These are phyloP conservation scores for Cichladusa arquata DNA, from an alignment of 2,113 vertebrate species.

Conservation along the genomic window DNA sequence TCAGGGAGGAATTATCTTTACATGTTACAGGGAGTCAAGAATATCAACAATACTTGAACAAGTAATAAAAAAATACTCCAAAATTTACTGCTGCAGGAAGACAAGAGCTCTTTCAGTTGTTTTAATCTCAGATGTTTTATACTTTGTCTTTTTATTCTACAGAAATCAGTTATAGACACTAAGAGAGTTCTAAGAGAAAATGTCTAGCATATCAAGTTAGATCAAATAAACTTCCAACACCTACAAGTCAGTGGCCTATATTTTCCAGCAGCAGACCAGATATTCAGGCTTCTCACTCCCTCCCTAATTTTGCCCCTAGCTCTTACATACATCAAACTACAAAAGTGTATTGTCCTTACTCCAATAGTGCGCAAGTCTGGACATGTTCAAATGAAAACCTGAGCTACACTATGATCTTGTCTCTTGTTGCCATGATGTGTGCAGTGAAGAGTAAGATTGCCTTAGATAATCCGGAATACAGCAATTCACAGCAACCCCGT, in stretches of 20 bases:
- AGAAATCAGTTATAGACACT: not conserved
- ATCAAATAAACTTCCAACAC: not conserved
- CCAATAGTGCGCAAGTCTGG: not conserved
- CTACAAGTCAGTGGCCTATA: not conserved
- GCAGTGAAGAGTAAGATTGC: constrained; percentile 8
- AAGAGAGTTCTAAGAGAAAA: not conserved
- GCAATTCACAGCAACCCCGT: constrained; percentile 17
- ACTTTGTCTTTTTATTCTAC: not conserved
- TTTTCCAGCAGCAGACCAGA: constrained; percentile 37
- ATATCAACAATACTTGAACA: not conserved
- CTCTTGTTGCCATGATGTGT: not conserved
- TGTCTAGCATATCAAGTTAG: not conserved
- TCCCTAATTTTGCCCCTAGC: constrained; percentile 1
- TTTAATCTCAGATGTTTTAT: not conserved
- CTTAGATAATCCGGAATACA: constrained; percentile 18
- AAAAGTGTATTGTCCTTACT: not conserved
- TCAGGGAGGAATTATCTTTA: constrained; percentile 29
- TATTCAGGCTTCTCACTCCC: constrained; percentile 32
- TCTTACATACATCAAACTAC: constrained; percentile 16
- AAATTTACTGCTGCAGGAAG: not conserved
- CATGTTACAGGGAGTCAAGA: not conserved
- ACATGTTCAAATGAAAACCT: constrained; percentile 25
- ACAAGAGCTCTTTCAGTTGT: not conserved
- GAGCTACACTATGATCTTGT: not conserved
- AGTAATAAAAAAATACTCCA: constrained; percentile 9